Percentiles rank a stretch among this genome's conserved stretches.
Evolutionary conservation across 2,888 invertebrate species (phyloP).

Genomic region (Melipona beecheii): DNA sequence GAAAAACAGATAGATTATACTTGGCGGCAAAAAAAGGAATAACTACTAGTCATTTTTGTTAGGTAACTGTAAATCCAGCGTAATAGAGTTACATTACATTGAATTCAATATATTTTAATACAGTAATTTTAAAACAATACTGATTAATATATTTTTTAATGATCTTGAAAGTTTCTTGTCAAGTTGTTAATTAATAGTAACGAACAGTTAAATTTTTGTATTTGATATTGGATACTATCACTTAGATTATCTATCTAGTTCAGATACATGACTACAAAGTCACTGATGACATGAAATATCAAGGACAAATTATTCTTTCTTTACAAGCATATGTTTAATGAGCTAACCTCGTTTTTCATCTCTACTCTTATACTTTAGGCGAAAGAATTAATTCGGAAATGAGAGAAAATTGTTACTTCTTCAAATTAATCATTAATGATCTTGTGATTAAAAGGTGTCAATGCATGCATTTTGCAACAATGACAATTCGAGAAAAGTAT

Average conservation of each 20-base stretch:
- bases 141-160: background rate
- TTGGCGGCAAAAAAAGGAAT: too few species aligned
- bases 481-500: background rate
- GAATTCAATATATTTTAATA: too few species aligned
- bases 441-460: background rate
- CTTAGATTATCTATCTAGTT: background rate
- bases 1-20: too few species aligned
- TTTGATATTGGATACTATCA: background rate
- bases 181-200: background rate
- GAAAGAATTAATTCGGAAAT: background rate
- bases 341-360: slow-evolving; percentile 8
- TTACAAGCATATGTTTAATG: slow-evolving; percentile 16
- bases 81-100: too few species aligned
- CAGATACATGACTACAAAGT: slow-evolving; percentile 39
- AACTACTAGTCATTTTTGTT: too few species aligned
- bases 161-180: background rate
- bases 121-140: too few species aligned
- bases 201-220: background rate
- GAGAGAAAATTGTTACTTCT: background rate
- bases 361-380: slow-evolving; percentile 24
- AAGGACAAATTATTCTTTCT: slow-evolving; percentile 47
- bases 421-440: background rate
- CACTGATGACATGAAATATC: slow-evolving; percentile 28
- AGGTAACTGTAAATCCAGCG: too few species aligned
- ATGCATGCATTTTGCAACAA: background rate